phyloP scores from a whole-genome alignment of 2,113 vertebrate genomes.

The Opisthocomus hoazin region DNA sequence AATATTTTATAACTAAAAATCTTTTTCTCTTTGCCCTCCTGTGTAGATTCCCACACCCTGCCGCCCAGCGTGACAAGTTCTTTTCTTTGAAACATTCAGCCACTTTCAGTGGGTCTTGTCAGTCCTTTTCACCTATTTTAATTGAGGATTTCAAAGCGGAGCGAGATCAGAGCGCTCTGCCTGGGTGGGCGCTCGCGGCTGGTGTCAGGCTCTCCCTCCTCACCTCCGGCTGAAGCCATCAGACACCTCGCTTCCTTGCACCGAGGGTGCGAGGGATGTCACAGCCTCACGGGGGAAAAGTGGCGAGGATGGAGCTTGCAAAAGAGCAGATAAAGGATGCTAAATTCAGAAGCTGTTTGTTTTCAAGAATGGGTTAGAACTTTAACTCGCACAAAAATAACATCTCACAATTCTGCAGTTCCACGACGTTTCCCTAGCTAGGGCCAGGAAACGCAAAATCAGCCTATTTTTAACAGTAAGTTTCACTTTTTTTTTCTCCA shows the following conservation, averaged over 20 bases:
- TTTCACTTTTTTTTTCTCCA: background rate
- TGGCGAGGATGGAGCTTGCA: background rate
- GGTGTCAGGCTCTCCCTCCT: background rate
- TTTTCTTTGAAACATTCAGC: conserved; percentile 32
- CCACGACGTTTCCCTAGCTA: background rate
- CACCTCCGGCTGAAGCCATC: background rate
- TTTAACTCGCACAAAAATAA: background rate
- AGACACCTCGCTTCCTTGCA: background rate
- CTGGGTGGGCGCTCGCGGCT: background rate
- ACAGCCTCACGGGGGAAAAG: conserved; percentile 9
- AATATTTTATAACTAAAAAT: conserved; percentile 53
- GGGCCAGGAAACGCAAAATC: background rate
- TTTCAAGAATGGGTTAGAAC: background rate
- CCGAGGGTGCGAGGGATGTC: background rate
- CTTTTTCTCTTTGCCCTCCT: conserved; percentile 26
- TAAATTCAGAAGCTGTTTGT: conserved; percentile 13
- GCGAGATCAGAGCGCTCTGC: conserved; percentile 11
- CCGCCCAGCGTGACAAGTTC: conserved; percentile 4
- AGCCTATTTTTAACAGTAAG: background rate
- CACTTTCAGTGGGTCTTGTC: conserved; percentile 19
- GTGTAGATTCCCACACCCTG: conserved; percentile 21
- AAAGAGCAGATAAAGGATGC: background rate
- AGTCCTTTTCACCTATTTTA: conserved; percentile 34
- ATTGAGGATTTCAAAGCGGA: conserved; percentile 33
- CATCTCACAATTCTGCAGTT: background rate